Evolutionary conservation across 2,797 vertebrate species (phyloP).

Genomic region (Pelobates cultripes): DNA sequence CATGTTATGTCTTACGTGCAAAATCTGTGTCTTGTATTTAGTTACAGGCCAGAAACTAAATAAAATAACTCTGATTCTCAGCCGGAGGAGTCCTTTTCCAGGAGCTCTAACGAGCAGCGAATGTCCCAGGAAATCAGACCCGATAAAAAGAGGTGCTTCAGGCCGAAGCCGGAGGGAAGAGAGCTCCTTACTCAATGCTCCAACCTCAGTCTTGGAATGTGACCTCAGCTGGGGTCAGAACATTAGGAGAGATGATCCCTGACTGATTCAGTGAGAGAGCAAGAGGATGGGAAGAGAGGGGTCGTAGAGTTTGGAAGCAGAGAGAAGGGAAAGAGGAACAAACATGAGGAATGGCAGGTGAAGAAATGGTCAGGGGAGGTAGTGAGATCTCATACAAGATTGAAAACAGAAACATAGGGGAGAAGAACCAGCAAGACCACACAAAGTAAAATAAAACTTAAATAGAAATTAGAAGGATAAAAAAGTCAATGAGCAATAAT

Average conservation of each 20-base stretch:
- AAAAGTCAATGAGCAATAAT: not conserved
- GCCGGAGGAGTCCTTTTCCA: no score
- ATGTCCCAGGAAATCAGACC: no score
- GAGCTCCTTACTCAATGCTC: not conserved
- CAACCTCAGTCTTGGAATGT: slow-evolving; percentile 54
- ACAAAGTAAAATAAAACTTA: not conserved
- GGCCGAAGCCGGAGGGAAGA: not conserved
- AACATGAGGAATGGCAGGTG: not conserved
- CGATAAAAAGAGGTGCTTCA: not conserved
- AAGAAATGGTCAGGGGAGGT: not conserved
- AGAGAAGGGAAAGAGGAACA: slow-evolving; percentile 27
- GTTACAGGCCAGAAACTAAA: no score
- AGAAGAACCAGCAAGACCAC: not conserved
- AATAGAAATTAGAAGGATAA: not conserved
- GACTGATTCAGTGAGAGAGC: slow-evolving; percentile 55
- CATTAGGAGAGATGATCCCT: slow-evolving; percentile 71
- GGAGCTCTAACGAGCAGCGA: no score
- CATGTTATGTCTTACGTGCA: no score
- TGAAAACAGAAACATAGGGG: not conserved
- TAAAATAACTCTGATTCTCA: no score
- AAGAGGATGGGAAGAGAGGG: not conserved
- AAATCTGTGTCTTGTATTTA: no score
- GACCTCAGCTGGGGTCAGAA: slow-evolving; percentile 68
- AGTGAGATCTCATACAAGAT: not conserved
- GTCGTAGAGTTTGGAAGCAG: not conserved